phyloP scores from a whole-genome alignment of 2,888 invertebrate species.

The Caenorhabditis sp. region DNA sequence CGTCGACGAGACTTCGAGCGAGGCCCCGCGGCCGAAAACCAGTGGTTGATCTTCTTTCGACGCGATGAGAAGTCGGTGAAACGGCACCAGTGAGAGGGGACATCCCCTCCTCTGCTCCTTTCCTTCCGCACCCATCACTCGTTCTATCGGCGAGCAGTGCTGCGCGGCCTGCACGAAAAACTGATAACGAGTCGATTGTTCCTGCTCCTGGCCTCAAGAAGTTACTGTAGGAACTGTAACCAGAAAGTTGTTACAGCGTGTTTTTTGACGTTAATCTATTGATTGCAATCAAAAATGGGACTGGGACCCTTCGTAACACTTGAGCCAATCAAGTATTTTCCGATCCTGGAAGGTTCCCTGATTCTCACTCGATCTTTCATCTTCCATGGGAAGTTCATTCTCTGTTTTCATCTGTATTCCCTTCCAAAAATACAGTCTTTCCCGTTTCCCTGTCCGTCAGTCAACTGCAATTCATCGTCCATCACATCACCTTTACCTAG shows the following conservation, averaged over 20 bases:
- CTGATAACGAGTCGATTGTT: conserved; percentile 38
- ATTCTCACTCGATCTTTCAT: not conserved
- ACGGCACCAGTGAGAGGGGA: conserved; percentile 27
- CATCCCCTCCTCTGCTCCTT: conserved; percentile 39
- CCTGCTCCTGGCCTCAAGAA: not conserved
- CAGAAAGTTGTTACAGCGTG: too few relatives aligned
- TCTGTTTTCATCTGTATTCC: not conserved
- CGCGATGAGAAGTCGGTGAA: conserved; percentile 36
- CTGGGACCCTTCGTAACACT: too few relatives aligned
- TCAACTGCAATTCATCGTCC: conserved; percentile 12
- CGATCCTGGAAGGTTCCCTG: too few relatives aligned
- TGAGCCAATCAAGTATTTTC: too few relatives aligned
- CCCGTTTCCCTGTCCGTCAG: not conserved
- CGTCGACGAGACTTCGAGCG: conserved; percentile 37
- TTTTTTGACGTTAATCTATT: too few relatives aligned
- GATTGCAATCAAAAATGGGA: too few relatives aligned
- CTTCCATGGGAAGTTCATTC: not conserved
- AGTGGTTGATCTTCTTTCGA: conserved; percentile 64
- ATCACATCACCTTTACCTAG: conserved; percentile 5
- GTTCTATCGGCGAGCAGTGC: conserved; percentile 38
- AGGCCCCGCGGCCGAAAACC: conserved; percentile 65
- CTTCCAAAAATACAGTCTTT: conserved; percentile 3
- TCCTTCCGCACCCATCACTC: conserved; percentile 21
- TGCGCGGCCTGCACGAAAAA: conserved; percentile 17
- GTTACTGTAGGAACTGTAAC: not conserved